Evolutionary conservation across 2,113 vertebrate species (phyloP).

Genomic region (Delphinapterus leucas): DNA sequence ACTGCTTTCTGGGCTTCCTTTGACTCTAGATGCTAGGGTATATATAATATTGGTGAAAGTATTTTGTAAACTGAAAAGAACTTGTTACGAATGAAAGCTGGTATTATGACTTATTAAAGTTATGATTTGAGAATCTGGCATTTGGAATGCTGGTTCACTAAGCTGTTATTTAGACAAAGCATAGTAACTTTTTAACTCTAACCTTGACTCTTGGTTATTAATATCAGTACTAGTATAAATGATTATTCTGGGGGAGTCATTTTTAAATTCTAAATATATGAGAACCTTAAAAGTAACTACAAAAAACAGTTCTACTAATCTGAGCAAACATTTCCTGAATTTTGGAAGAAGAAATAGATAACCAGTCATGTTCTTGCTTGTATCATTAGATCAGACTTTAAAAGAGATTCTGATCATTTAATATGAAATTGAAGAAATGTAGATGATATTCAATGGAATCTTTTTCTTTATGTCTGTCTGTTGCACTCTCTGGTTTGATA

Average conservation of each 20-base stretch:
- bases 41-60: background rate
- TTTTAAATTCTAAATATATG: conserved; percentile 39
- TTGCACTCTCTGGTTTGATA: background rate
- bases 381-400: background rate
- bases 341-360: background rate
- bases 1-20: background rate
- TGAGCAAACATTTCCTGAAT: background rate
- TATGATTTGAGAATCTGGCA: background rate
- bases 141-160: background rate
- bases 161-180: background rate
- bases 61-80: background rate
- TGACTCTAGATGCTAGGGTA: background rate
- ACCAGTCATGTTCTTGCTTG: background rate
- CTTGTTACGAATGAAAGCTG: background rate
- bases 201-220: background rate
- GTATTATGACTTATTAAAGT: background rate
- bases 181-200: conserved; percentile 1
- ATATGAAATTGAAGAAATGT: conserved; percentile 11
- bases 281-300: background rate
- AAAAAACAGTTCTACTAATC: background rate
- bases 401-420: background rate
- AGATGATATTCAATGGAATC: background rate
- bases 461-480: background rate
- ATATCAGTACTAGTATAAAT: conserved; percentile 1
- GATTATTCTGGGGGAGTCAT: background rate